Conservation (phyloP, 2,797 vertebrate genomes). For the Callimico goeldii region DNA sequence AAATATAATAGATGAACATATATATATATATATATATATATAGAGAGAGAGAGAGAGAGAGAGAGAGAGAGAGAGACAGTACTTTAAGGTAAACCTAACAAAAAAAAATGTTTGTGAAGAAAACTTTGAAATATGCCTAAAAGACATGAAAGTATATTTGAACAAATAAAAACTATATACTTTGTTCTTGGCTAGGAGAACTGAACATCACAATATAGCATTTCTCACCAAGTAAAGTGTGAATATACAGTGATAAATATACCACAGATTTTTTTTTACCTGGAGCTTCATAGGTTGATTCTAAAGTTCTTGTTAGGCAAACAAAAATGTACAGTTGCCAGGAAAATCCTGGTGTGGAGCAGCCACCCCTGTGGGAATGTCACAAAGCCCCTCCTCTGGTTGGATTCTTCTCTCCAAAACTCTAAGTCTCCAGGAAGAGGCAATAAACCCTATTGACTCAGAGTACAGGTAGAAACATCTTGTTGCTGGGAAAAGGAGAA, state of each 20-base stretch:
- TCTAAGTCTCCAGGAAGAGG: background rate
- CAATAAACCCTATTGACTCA: too few species aligned
- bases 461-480: background rate
- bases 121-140: background rate
- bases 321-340: background rate
- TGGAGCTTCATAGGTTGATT: background rate
- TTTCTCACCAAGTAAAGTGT: background rate
- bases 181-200: background rate
- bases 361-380: background rate
- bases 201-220: background rate
- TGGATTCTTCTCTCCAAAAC: background rate
- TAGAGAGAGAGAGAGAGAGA: too few species aligned
- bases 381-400: background rate
- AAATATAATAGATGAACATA: background rate
- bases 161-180: background rate
- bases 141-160: background rate
- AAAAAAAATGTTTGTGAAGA: background rate
- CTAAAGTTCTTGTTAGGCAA: background rate
- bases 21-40: too few species aligned
- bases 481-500: background rate
- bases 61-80: too few species aligned
- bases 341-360: background rate
- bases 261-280: too few species aligned
- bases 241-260: background rate
- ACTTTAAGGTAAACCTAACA: background rate